Conservation (phyloP, 2,888 invertebrate genomes). For the Aphidoletes aphidimyza region DNA sequence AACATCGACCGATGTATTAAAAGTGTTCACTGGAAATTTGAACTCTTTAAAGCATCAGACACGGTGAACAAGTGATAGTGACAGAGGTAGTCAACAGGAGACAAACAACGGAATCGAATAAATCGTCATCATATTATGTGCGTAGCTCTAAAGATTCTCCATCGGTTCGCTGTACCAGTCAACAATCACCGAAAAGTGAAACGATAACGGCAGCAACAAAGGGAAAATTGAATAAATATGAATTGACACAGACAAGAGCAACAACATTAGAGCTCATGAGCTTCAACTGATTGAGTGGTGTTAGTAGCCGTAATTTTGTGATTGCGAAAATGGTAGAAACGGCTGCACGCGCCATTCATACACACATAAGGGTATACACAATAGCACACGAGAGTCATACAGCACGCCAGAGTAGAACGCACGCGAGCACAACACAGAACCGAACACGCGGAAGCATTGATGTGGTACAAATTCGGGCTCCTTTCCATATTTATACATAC, state of each 20-base stretch:
- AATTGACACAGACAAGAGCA: constrained; percentile 52
- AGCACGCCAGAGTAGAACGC: not conserved
- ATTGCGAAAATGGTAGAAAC: constrained; percentile 17
- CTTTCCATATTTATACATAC: not conserved
- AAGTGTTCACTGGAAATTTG: not conserved
- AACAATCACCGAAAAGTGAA: constrained; percentile 46
- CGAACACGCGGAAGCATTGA: not conserved
- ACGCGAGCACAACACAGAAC: not conserved
- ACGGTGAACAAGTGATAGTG: no score
- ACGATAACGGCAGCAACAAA: constrained; percentile 43
- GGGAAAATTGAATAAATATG: constrained; percentile 52
- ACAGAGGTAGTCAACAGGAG: no score
- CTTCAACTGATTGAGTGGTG: constrained; percentile 49
- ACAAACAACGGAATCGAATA: no score
- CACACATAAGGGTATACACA: no score
- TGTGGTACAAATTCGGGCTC: not conserved
- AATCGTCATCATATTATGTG: not conserved
- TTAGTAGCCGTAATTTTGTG: constrained; percentile 49
- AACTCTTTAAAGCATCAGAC: not conserved
- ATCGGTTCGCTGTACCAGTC: not conserved
- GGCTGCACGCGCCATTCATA: constrained; percentile 28
- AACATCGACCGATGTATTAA: not conserved
- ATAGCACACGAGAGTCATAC: not conserved
- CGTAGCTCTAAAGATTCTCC: not conserved
- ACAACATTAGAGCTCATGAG: constrained; percentile 50